phyloP scores from a whole-genome alignment of 1,140 invertebrate genomes.

The Thrips palmi region DNA sequence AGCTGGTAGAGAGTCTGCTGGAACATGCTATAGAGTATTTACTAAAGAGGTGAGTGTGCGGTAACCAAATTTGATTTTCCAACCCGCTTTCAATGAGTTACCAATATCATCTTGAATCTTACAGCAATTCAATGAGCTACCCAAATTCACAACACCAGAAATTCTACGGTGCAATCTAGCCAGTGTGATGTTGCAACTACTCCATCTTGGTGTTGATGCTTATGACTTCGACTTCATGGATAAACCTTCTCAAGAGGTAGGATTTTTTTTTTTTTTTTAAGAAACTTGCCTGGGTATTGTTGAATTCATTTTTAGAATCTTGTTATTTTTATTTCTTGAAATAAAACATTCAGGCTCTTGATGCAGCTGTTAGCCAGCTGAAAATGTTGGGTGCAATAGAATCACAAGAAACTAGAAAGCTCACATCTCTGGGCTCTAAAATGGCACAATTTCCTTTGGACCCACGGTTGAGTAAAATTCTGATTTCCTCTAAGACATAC shows the following conservation, averaged over 20 bases:
- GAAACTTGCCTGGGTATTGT: too few relatives aligned
- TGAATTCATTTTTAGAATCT: not conserved
- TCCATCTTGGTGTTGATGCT: constrained; percentile 68
- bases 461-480: constrained; percentile 70
- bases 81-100: too few relatives aligned
- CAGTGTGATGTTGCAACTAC: constrained; percentile 58
- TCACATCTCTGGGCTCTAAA: constrained; percentile 64
- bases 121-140: constrained; percentile 47
- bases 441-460: constrained; percentile 88
- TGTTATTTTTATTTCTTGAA: constrained; percentile 10
- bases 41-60: constrained; percentile 28
- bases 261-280: constrained; percentile 10
- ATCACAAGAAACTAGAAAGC: constrained; percentile 28
- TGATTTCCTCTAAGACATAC: constrained; percentile 56
- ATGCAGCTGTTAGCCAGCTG: constrained; percentile 46
- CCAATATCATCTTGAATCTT: too few relatives aligned
- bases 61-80: not conserved
- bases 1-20: constrained; percentile 69
- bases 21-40: constrained; percentile 69
- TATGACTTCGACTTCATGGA: constrained; percentile 83
- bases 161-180: constrained; percentile 64
- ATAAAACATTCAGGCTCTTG: constrained; percentile 32
- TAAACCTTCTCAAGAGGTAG: constrained; percentile 48
- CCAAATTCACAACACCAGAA: constrained; percentile 61
- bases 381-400: constrained; percentile 57